Conservation (phyloP, 2,797 vertebrate species). For the Malurus splendens region DNA sequence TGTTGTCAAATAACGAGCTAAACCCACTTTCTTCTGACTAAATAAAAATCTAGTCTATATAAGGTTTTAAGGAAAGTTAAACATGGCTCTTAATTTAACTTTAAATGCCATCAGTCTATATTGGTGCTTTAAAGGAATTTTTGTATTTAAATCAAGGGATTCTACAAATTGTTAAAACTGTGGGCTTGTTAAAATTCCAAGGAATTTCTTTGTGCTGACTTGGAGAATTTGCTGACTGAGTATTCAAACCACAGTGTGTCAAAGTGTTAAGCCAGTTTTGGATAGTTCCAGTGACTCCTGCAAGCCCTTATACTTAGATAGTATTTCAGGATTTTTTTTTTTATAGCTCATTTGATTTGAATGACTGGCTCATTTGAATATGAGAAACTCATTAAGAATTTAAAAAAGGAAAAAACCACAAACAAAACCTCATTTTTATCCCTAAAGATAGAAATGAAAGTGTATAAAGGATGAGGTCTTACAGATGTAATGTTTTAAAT, state of each 20-base stretch:
- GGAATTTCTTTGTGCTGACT: neutral
- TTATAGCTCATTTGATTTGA: neutral
- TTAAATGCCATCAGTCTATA: neutral
- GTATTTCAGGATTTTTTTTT: neutral
- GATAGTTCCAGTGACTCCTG: neutral
- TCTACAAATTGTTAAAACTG: neutral
- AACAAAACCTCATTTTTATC: neutral
- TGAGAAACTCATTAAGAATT: neutral
- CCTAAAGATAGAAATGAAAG: neutral
- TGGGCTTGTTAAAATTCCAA: neutral
- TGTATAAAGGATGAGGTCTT: neutral
- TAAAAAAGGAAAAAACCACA: accelerated
- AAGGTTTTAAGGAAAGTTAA: neutral
- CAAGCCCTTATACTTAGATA: neutral
- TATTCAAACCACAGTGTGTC: neutral
- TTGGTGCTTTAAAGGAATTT: neutral
- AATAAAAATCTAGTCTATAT: neutral
- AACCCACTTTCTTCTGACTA: neutral
- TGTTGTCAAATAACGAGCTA: neutral
- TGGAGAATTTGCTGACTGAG: neutral
- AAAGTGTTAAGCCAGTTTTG: neutral
- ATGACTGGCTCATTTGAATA: neutral
- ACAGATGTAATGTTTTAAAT: neutral
- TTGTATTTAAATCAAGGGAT: neutral
- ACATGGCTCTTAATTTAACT: neutral